Percentiles rank a stretch among this genome's conserved stretches.
These are phyloP conservation scores for Crenichthys baileyi DNA, from an alignment of 2,797 vertebrate genomes.

Conservation along the genomic window DNA sequence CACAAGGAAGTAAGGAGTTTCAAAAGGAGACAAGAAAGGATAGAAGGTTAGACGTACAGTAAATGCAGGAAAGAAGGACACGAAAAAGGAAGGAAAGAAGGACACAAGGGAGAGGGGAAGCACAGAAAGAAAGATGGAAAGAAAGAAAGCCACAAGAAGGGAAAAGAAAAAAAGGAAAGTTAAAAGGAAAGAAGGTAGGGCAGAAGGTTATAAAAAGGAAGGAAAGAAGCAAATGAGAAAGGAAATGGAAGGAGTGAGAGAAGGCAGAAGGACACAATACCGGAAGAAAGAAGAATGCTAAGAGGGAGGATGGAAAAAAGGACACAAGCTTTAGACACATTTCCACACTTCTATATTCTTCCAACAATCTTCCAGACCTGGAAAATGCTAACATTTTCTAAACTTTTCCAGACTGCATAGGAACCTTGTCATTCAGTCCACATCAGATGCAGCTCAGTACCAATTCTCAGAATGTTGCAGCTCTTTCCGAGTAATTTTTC, in stretches of 20 bases:
- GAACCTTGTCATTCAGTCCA: neutral
- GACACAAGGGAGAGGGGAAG: neutral
- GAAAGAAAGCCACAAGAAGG: neutral
- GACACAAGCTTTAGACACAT: neutral
- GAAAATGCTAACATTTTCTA: neutral
- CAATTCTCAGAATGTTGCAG: slow-evolving; percentile 22
- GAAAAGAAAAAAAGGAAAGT: neutral
- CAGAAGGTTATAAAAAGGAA: too few relatives aligned
- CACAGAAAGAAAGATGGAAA: neutral
- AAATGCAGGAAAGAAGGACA: neutral
- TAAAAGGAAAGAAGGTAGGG: neutral
- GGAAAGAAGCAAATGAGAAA: neutral
- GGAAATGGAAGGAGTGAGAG: neutral
- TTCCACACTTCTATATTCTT: neutral
- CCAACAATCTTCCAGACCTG: neutral
- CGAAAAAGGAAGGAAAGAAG: neutral
- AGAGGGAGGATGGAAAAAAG: neutral
- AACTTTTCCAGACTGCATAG: too few relatives aligned
- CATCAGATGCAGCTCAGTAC: slow-evolving; percentile 36
- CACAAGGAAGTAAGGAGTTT: neutral
- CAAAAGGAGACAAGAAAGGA: neutral
- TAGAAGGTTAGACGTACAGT: neutral
- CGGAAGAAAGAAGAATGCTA: too few relatives aligned
- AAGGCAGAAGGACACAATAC: neutral
- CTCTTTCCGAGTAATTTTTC: slow-evolving; percentile 39